Evolutionary conservation across 2,797 vertebrate species (phyloP).

Genomic region (Amniataba percoides): DNA sequence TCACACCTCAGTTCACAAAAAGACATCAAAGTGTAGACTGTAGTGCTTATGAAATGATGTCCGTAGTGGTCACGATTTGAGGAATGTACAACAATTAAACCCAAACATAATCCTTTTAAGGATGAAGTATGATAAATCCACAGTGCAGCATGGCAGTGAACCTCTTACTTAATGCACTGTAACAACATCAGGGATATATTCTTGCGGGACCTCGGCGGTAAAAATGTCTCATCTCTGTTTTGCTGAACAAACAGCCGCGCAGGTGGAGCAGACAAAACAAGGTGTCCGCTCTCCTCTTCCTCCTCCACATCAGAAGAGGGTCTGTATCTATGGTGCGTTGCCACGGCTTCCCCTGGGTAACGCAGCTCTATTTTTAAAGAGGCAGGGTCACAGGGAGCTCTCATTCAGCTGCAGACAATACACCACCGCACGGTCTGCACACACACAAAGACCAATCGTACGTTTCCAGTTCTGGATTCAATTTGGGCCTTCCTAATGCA

Average conservation of each 20-base stretch:
- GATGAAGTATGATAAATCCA: slow-evolving; percentile 44
- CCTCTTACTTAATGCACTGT: slow-evolving; percentile 31
- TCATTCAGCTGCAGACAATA: slow-evolving; percentile 60
- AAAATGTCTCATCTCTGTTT: slow-evolving; percentile 49
- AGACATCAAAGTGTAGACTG: slow-evolving; percentile 62
- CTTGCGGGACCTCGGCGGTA: slow-evolving; percentile 9
- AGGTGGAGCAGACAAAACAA: slow-evolving; percentile 73
- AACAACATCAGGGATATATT: slow-evolving; percentile 31
- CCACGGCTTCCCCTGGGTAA: slow-evolving; percentile 80
- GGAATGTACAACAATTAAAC: slow-evolving; percentile 63
- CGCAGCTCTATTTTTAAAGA: slow-evolving; percentile 82
- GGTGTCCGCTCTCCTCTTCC: slow-evolving; percentile 53
- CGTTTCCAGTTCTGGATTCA: slow-evolving; percentile 9
- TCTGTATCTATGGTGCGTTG: slow-evolving; percentile 77
- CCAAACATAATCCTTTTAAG: slow-evolving; percentile 30
- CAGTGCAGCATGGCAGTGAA: slow-evolving; percentile 56
- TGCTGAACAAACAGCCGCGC: slow-evolving; percentile 47
- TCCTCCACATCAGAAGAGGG: slow-evolving; percentile 63
- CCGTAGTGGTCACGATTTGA: slow-evolving; percentile 43
- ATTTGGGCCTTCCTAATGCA: not conserved
- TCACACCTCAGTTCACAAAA: slow-evolving; percentile 65
- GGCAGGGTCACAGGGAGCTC: slow-evolving; percentile 62
- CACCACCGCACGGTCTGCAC: slow-evolving; percentile 12
- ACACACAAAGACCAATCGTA: slow-evolving; percentile 11
- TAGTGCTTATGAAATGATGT: slow-evolving; percentile 55